A percentile compares a stretch with the other conserved stretches of the same genome.
Evolutionary conservation across 2,797 vertebrate species (phyloP).

Genomic region (Acridotheres tristis): DNA sequence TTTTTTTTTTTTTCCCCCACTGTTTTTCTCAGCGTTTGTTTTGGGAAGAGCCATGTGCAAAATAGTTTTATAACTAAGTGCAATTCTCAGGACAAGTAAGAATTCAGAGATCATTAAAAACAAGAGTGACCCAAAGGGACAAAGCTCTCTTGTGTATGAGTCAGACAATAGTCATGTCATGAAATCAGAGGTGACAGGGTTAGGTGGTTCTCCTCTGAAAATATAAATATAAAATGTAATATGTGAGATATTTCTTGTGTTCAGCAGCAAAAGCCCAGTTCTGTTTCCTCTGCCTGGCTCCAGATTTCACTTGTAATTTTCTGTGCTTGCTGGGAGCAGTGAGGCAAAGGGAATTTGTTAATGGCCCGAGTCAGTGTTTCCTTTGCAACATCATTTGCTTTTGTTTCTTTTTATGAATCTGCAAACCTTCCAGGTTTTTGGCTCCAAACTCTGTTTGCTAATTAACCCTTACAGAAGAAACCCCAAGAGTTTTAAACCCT

Average conservation of each 20-base stretch:
- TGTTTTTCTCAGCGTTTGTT: neutral
- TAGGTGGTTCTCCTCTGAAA: conserved; percentile 41
- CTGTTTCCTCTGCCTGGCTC: neutral
- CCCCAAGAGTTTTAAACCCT: conserved; percentile 3
- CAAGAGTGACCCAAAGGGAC: conserved; percentile 9
- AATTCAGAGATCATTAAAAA: neutral
- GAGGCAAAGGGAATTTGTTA: neutral
- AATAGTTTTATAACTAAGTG: neutral
- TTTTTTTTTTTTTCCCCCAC: rapidly evolving
- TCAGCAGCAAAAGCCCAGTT: neutral
- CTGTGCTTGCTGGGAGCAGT: neutral
- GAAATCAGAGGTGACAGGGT: conserved; percentile 58
- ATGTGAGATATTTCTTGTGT: neutral
- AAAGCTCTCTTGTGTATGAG: conserved; percentile 17
- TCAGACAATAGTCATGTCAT: conserved; percentile 45
- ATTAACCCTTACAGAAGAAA: conserved; percentile 50
- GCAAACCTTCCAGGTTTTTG: conserved; percentile 37
- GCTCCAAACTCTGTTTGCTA: conserved; percentile 9
- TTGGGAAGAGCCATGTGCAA: neutral
- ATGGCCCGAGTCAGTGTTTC: neutral
- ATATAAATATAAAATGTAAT: conserved; percentile 6
- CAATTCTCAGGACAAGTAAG: neutral
- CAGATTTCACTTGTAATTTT: neutral
- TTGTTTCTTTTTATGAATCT: conserved; percentile 29
- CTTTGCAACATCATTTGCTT: neutral